These are phyloP conservation scores for Sebastes goodei DNA, from an alignment of 2,797 vertebrate species.

Conservation along the genomic window DNA sequence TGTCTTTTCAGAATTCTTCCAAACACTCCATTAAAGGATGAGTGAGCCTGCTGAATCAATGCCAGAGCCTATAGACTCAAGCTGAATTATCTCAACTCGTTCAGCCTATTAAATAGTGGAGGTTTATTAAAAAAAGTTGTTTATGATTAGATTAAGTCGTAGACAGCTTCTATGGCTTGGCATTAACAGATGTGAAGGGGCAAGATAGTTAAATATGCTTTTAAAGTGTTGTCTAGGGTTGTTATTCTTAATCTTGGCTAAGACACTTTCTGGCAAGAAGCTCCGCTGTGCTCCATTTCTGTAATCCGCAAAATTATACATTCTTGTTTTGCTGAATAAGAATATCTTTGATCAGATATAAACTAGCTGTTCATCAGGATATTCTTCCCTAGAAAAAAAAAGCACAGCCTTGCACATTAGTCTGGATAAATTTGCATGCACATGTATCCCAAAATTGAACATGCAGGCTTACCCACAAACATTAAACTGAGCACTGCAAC, in stretches of 20 bases:
- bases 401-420: constrained; percentile 50
- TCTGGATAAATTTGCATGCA: constrained; percentile 46
- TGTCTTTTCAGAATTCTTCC: constrained; percentile 76
- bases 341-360: constrained; percentile 76
- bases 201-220: constrained; percentile 55
- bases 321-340: constrained; percentile 80
- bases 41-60: constrained; percentile 46
- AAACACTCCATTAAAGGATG: constrained; percentile 77
- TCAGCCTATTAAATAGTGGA: constrained; percentile 65
- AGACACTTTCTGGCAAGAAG: constrained; percentile 52
- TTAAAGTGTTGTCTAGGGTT: constrained; percentile 51
- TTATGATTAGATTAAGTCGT: constrained; percentile 70
- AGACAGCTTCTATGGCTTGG: constrained; percentile 46
- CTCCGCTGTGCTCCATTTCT: constrained; percentile 51
- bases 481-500: constrained; percentile 43
- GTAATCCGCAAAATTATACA: constrained; percentile 74
- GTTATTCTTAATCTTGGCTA: constrained; percentile 66
- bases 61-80: constrained; percentile 75
- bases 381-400: constrained; percentile 43
- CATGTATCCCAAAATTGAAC: constrained; percentile 32
- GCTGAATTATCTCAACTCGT: constrained; percentile 74
- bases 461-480: constrained; percentile 12
- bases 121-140: constrained; percentile 69
- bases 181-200: constrained; percentile 46
- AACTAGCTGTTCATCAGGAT: constrained; percentile 65